phyloP scores from a whole-genome alignment of 1,140 invertebrate genomes.

The Dysdera silvatica region DNA sequence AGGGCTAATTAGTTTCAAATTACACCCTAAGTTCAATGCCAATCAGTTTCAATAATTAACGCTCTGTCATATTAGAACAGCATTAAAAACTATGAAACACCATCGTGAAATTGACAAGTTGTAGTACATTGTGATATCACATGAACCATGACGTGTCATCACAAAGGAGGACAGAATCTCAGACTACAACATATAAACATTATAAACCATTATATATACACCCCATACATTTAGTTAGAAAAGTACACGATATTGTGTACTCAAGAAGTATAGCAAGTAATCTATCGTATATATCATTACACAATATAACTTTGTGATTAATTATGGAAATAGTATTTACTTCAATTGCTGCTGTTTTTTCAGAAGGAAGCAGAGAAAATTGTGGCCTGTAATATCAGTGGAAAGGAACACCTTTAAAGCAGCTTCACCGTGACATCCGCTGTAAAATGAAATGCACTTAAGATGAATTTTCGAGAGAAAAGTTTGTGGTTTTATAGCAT shows the following conservation, averaged over 20 bases:
- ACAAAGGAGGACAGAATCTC: neutral
- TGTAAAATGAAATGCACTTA: too few species aligned
- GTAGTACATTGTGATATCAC: too few species aligned
- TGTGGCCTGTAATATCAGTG: conserved; percentile 70
- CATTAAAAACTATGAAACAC: too few species aligned
- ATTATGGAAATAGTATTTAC: conserved; percentile 27
- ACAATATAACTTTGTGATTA: neutral
- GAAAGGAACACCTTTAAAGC: conserved; percentile 72
- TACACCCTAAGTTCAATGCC: too few species aligned
- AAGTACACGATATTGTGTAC: neutral
- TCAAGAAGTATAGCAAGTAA: neutral
- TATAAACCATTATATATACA: neutral
- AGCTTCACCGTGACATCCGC: conserved; percentile 42
- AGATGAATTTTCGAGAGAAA: too few species aligned
- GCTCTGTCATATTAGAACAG: too few species aligned
- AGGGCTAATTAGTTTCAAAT: too few species aligned
- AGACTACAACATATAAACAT: neutral
- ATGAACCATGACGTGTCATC: neutral
- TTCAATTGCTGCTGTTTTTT: conserved; percentile 58
- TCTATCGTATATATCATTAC: neutral
- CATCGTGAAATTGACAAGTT: too few species aligned
- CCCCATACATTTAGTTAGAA: neutral
- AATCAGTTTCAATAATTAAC: too few species aligned
- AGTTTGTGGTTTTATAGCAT: too few species aligned
- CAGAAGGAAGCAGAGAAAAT: conserved; percentile 72